Base-by-base conservation (phyloP, 2,888 invertebrate species). In the Stramonita haemastoma region DNA sequence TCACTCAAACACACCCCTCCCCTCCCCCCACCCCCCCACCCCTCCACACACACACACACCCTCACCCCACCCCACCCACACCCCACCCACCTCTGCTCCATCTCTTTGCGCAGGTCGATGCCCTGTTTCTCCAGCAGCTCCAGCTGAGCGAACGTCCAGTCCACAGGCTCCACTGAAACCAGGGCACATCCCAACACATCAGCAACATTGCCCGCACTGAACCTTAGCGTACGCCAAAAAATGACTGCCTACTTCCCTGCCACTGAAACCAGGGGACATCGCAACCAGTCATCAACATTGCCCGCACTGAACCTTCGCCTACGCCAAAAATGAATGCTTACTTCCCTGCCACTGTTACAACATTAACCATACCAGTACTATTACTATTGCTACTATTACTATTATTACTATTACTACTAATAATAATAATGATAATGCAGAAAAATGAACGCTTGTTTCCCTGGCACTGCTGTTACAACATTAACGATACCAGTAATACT, bases 61-160 rank as follows among this genome's bases (percentile, higher is more conserved):
- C 66, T 6, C 79, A 26, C n/a, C n/a, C n/a, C 13, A n/a, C 29
- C 1, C 32, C 79, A n/a, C 79, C 13, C 32, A 19, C 79, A 17
- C 34, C 34, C 5, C 79, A 81, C 93, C 91, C 91, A 96, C 92
- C 99, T 97, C 95, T 99, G 98, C 96, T 99, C 98, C 99, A 99
- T 99, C 96, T 99, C 99, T 0, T 97, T 98, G 96, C 99, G 99
- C 90, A 99, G 97, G 96, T 99, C 99, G 92, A 99, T 98, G 92
- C 97, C 99, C 96, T 99, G 99, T 95, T 99, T 99, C 96, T 99
- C 99, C 91, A 99, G 96, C 92, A 99, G 96, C 96, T 99, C 99
- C 95, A 98, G 98, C 95, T 99, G 99, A 0, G 99, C 99, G 96
- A 98, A 99, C 96, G 99, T 98, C 99, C 99, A 99, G 96, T 99